Evolutionary conservation across 2,797 vertebrate species (phyloP).

Genomic region (Morelia viridis): DNA sequence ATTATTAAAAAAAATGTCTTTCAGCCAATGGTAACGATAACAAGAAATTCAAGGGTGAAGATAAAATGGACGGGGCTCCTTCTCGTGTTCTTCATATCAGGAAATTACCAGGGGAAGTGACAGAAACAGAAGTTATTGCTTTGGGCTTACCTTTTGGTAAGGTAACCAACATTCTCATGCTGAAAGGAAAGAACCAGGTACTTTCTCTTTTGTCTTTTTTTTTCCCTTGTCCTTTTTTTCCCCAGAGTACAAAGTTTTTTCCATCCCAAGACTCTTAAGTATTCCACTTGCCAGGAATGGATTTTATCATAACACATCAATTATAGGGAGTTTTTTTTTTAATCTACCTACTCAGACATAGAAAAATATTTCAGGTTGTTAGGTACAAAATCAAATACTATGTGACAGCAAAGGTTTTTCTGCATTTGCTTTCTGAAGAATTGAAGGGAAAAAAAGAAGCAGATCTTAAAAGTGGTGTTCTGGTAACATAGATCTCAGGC

Average conservation of each 20-base stretch:
- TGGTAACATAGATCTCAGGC: not conserved
- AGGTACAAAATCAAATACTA: not conserved
- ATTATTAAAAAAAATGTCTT: slow-evolving; percentile 64
- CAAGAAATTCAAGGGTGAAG: slow-evolving; percentile 94
- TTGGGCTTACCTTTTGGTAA: slow-evolving; percentile 96
- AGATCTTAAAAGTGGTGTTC: not conserved
- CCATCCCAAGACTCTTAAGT: not conserved
- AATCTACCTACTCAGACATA: not conserved
- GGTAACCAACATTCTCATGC: slow-evolving; percentile 96
- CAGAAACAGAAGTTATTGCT: slow-evolving; percentile 95
- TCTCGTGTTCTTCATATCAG: slow-evolving; percentile 97
- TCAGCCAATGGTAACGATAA: slow-evolving; percentile 95
- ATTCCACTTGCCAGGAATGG: not conserved
- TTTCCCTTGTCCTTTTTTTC: not conserved
- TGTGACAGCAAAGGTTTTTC: not conserved
- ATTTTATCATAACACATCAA: not conserved
- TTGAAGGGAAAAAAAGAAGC: not conserved
- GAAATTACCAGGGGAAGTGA: slow-evolving; percentile 93
- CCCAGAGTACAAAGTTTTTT: not conserved
- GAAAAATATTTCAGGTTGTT: not conserved
- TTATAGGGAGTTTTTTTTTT: not conserved
- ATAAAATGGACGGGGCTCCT: slow-evolving; percentile 88
- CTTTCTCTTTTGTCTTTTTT: slow-evolving; percentile 9
- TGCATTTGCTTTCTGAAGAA: not conserved
- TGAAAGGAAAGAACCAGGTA: slow-evolving; percentile 99